Percentiles rank a stretch among this genome's conserved stretches.
Conservation (phyloP, 2,797 vertebrate genomes). For the Micropoecilia bifurca region DNA sequence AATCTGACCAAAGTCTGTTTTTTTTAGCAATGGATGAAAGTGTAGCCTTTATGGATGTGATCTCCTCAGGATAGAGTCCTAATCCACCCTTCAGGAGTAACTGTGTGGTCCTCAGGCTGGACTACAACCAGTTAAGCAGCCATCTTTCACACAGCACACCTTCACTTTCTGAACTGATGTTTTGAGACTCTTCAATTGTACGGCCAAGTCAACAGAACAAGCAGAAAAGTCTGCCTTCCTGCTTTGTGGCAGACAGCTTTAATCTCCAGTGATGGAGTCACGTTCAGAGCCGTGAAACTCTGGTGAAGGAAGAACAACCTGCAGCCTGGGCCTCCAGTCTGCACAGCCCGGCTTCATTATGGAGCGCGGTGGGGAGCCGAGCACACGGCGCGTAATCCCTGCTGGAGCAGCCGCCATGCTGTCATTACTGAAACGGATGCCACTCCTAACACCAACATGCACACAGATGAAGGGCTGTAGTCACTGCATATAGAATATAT, state of each 20-base stretch:
- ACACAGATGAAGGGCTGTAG: constrained; percentile 26
- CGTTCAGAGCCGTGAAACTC: constrained; percentile 57
- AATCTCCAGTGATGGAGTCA: constrained; percentile 63
- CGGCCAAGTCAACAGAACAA: constrained; percentile 27
- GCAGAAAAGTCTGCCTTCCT: constrained; percentile 11
- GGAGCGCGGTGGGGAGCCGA: constrained; percentile 52
- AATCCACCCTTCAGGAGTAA: not conserved
- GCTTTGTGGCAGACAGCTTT: constrained; percentile 50
- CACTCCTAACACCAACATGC: constrained; percentile 14
- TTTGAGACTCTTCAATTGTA: constrained; percentile 26
- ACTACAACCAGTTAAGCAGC: not conserved
- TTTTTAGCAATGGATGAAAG: too few relatives aligned
- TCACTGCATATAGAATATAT: constrained; percentile 34
- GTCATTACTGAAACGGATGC: constrained; percentile 64
- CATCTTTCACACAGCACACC: not conserved
- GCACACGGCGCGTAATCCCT: constrained; percentile 64
- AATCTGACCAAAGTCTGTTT: not conserved
- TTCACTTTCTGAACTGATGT: constrained; percentile 30
- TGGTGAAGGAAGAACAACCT: constrained; percentile 46
- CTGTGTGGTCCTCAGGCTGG: not conserved
- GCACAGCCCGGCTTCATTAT: constrained; percentile 68
- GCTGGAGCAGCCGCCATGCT: constrained; percentile 60
- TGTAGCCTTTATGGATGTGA: not conserved
- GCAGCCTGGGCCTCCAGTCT: constrained; percentile 39
- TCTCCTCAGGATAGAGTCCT: not conserved